Conservation (phyloP, 1,140 invertebrate species). For the Brachystomella parvula region DNA sequence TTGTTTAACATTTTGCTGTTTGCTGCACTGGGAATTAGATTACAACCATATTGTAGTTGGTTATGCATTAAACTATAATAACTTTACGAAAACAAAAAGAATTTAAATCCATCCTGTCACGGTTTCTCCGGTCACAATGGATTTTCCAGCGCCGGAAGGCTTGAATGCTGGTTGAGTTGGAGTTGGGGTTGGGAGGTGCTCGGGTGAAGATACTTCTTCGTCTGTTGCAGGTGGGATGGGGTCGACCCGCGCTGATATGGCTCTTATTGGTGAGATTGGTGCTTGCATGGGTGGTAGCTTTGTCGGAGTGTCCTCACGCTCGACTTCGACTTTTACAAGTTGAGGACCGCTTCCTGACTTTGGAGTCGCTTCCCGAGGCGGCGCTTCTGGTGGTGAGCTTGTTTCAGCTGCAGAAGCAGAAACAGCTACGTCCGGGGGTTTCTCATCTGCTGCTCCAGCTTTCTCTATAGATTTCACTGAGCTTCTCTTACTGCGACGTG, state of each 20-base stretch:
- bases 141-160: background rate
- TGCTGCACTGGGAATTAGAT: background rate
- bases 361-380: background rate
- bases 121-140: background rate
- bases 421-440: background rate
- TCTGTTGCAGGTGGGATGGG: too few relatives aligned
- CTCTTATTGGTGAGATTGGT: background rate
- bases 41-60: conserved; percentile 41
- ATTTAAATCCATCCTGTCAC: conserved; percentile 14
- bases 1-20: background rate
- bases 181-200: too few relatives aligned
- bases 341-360: conserved; percentile 44
- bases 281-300: background rate
- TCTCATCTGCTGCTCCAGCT: background rate
- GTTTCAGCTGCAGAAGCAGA: background rate
- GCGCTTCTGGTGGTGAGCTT: background rate
- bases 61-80: too few relatives aligned
- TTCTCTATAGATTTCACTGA: background rate
- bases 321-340: background rate
- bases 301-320: background rate
- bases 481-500: background rate
- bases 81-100: too few relatives aligned
- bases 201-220: too few relatives aligned
- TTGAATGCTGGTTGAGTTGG: too few relatives aligned
- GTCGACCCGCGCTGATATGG: too few relatives aligned